Evolutionary conservation across 1,140 invertebrate species (phyloP).

Genomic region (Pseudoatta argentina): DNA sequence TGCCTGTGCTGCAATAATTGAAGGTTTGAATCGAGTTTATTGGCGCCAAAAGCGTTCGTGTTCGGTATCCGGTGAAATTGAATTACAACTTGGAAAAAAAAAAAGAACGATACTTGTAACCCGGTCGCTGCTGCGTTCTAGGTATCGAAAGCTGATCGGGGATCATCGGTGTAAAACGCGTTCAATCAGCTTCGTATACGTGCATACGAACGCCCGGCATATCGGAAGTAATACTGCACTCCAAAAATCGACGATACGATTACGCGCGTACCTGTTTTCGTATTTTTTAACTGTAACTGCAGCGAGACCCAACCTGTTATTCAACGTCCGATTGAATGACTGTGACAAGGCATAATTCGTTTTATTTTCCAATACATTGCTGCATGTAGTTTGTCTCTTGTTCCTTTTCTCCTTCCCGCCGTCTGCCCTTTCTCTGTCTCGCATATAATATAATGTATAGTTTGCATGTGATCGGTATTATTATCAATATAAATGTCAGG

Average conservation of each 20-base stretch:
- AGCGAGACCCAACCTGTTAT: conserved; percentile 44
- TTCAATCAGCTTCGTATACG: conserved; percentile 60
- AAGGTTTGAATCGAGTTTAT: conserved; percentile 62
- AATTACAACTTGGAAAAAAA: conserved; percentile 67
- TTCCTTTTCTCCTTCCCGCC: background rate
- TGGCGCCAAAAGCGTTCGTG: conserved; percentile 27
- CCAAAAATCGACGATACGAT: conserved; percentile 58
- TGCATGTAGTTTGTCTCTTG: conserved; percentile 6
- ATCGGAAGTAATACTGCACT: conserved; percentile 68
- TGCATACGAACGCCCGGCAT: conserved; percentile 52
- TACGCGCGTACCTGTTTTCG: conserved; percentile 61
- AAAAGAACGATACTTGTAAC: conserved; percentile 59
- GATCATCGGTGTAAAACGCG: conserved; percentile 57
- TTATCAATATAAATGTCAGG: conserved; percentile 41
- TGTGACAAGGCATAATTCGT: conserved; percentile 50
- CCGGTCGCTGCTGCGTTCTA: conserved; percentile 50
- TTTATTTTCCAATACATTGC: conserved; percentile 54
- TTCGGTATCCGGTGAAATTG: conserved; percentile 45
- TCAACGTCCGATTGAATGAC: conserved; percentile 67
- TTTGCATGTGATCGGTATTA: background rate
- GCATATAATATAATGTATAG: background rate
- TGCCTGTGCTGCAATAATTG: conserved; percentile 43
- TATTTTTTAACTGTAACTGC: conserved; percentile 60
- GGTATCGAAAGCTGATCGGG: conserved; percentile 67
- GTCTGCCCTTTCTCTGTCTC: background rate